These are phyloP conservation scores for Brachionus asplanchnoidis DNA, from an alignment of 1,140 invertebrate genomes.

Conservation along the genomic window DNA sequence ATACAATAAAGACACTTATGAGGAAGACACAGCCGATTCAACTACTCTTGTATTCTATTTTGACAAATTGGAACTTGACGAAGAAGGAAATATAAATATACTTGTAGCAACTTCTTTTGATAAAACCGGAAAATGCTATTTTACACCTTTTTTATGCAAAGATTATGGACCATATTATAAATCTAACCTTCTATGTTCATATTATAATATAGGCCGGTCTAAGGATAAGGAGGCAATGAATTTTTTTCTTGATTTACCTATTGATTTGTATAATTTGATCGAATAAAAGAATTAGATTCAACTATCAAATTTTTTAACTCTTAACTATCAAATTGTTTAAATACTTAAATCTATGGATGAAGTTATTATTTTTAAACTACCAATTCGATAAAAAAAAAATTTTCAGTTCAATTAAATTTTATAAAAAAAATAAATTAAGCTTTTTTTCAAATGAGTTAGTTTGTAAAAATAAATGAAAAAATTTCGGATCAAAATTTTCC, in stretches of 20 bases:
- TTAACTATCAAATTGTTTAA: no score
- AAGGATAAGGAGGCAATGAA: not conserved
- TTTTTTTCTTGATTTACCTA: constrained; percentile 39
- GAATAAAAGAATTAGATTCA: not conserved
- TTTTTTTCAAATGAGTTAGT: no score
- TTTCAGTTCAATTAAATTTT: no score
- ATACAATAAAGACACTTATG: constrained; percentile 39
- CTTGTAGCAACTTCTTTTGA: not conserved
- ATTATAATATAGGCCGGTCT: constrained; percentile 17
- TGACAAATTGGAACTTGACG: not conserved
- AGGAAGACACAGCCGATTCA: constrained; percentile 7
- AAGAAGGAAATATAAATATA: constrained; percentile 1
- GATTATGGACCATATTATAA: constrained; percentile 38
- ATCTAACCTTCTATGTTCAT: constrained; percentile 2
- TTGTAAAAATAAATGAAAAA: no score
- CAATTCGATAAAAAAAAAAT: no score
- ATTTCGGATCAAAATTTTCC: no score
- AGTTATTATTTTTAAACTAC: no score
- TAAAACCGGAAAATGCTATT: constrained; percentile 14
- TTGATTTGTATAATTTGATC: constrained; percentile 33
- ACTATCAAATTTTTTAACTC: no score
- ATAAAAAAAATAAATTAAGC: no score
- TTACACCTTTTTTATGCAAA: not conserved
- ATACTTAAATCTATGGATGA: no score
- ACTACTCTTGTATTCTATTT: constrained; percentile 29